Evolutionary conservation across 2,888 invertebrate species (phyloP).

Genomic region (Ectemnius lituratus): DNA sequence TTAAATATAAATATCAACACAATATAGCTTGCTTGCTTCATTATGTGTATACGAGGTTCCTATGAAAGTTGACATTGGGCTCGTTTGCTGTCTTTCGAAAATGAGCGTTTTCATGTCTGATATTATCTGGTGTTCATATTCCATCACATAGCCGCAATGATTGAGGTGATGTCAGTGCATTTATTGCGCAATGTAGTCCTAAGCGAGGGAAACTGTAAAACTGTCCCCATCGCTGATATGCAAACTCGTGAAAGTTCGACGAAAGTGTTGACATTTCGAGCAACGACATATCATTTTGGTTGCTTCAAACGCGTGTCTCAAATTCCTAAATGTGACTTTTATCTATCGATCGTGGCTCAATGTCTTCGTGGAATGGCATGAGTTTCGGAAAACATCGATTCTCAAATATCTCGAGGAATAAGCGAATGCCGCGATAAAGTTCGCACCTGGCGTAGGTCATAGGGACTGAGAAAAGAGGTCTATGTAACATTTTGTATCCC

Average conservation of each 20-base stretch:
- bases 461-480: constrained; percentile 46
- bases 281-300: constrained; percentile 33
- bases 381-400: constrained; percentile 53
- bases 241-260: constrained; percentile 46
- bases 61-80: constrained; percentile 59
- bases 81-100: constrained; percentile 16
- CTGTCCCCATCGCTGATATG: constrained; percentile 44
- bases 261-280: constrained; percentile 47
- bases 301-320: constrained; percentile 11
- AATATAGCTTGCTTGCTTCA: constrained; percentile 63
- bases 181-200: constrained; percentile 47
- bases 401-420: constrained; percentile 43
- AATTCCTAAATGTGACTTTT: constrained; percentile 20
- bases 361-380: constrained; percentile 63
- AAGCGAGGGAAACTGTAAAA: constrained; percentile 32
- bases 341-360: constrained; percentile 40
- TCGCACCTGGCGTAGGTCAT: constrained; percentile 42
- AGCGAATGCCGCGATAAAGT: constrained; percentile 48
- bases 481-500: constrained; percentile 54
- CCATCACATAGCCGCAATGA: constrained; percentile 30
- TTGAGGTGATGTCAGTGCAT: constrained; percentile 39
- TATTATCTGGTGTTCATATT: constrained; percentile 23
- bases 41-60: constrained; percentile 42
- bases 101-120: constrained; percentile 3
- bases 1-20: constrained; percentile 74